Conservation (phyloP, 2,797 vertebrate genomes). For the Rhinatrema bivittatum region DNA sequence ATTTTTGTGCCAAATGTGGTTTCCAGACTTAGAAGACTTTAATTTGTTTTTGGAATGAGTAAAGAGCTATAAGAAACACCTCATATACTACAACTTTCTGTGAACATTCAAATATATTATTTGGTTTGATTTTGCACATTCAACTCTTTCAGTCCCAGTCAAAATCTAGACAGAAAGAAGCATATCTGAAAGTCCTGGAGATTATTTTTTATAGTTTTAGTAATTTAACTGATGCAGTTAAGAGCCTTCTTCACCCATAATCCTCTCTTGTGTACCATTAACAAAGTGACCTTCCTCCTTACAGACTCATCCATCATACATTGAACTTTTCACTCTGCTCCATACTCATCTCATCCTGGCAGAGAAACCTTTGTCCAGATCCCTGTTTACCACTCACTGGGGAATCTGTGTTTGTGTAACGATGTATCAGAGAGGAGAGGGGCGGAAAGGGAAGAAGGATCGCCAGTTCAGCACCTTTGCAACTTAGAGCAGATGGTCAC, state of each 20-base stretch:
- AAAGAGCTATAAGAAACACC: slow-evolving; percentile 8
- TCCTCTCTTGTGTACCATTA: slow-evolving; percentile 76
- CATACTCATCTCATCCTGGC: slow-evolving; percentile 57
- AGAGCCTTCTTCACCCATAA: slow-evolving; percentile 59
- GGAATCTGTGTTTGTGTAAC: slow-evolving; percentile 47
- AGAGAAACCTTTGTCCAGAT: slow-evolving; percentile 78
- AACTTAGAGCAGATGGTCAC: slow-evolving; percentile 67
- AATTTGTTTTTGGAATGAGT: too few relatives aligned
- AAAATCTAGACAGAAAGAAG: slow-evolving; percentile 13
- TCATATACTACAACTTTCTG: slow-evolving; percentile 8
- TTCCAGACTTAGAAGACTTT: too few relatives aligned
- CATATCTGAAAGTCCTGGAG: slow-evolving; percentile 2
- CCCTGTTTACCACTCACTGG: slow-evolving; percentile 65
- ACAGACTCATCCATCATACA: slow-evolving; percentile 87
- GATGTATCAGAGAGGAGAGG: slow-evolving; percentile 10
- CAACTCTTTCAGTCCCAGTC: slow-evolving; percentile 9
- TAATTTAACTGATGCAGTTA: slow-evolving; percentile 32
- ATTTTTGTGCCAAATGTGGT: too few relatives aligned
- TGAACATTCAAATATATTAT: slow-evolving; percentile 21
- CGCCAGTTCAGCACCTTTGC: slow-evolving; percentile 70
- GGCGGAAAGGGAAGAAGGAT: slow-evolving; percentile 47
- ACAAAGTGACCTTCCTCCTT: slow-evolving; percentile 81
- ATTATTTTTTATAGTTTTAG: slow-evolving; percentile 23
- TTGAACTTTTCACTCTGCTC: slow-evolving; percentile 85
- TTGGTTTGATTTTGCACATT: slow-evolving; percentile 11